Percentiles rank a stretch among this genome's conserved stretches.
These are phyloP conservation scores for Pavo muticus DNA, from an alignment of 2,113 vertebrate genomes.

Conservation along the genomic window DNA sequence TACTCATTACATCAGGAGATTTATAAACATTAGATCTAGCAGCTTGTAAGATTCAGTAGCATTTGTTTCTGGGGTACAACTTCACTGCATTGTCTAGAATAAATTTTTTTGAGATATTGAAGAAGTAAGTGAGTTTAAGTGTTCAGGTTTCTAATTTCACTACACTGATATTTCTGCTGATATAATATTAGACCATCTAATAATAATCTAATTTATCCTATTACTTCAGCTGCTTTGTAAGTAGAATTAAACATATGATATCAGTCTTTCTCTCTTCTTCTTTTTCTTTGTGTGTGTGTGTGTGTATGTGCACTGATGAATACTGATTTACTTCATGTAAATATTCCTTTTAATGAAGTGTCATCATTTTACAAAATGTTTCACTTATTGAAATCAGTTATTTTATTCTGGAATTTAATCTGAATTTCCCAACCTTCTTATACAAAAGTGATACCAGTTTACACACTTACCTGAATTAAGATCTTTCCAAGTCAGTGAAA, in stretches of 20 bases:
- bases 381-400: not conserved
- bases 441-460: too few species aligned
- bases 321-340: not conserved
- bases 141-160: not conserved
- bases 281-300: too few species aligned
- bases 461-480: not conserved
- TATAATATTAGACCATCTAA: not conserved
- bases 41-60: not conserved
- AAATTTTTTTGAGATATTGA: not conserved
- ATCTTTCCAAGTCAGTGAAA: not conserved
- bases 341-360: not conserved
- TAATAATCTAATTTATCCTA: not conserved
- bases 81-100: not conserved
- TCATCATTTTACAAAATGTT: not conserved
- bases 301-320: not conserved
- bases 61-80: not conserved
- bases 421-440: too few species aligned
- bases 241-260: not conserved
- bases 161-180: not conserved
- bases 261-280: not conserved
- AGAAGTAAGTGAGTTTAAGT: not conserved
- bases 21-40: not conserved
- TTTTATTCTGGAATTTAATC: too few species aligned
- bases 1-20: not conserved
- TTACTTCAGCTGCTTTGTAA: not conserved